Evolutionary conservation across 2,888 invertebrate species (phyloP).

Genomic region (Junonia oenone): DNA sequence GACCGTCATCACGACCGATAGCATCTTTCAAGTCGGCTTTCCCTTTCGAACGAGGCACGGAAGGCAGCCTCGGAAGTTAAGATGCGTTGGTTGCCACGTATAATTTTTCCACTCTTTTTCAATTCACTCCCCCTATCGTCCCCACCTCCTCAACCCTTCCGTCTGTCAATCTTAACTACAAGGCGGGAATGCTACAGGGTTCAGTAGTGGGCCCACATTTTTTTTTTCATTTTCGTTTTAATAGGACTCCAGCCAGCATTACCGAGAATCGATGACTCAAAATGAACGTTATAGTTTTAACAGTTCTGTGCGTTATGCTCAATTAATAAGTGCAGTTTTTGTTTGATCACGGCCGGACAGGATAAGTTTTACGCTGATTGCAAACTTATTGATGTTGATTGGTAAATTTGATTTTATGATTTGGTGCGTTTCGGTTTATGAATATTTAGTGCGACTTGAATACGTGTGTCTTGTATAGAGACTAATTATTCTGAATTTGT

Average conservation of each 20-base stretch:
- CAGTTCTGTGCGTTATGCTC: constrained; percentile 32
- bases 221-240: constrained; percentile 63
- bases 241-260: constrained; percentile 51
- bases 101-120: constrained; percentile 76
- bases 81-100: constrained; percentile 76
- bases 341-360: constrained; percentile 16
- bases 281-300: constrained; percentile 35
- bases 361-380: constrained; percentile 27
- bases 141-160: constrained; percentile 62
- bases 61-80: constrained; percentile 70
- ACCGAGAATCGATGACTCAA: constrained; percentile 60
- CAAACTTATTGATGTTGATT: constrained; percentile 28
- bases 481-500: not conserved
- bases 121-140: constrained; percentile 56
- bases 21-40: constrained; percentile 33
- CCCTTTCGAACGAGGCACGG: constrained; percentile 46
- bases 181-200: constrained; percentile 61
- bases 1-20: not conserved
- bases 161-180: constrained; percentile 78
- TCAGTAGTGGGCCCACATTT: constrained; percentile 61
- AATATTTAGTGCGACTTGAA: not conserved
- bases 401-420: constrained; percentile 29
- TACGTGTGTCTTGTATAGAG: not conserved
- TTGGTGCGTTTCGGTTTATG: constrained; percentile 4
- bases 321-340: constrained; percentile 30